A percentile compares a stretch with the other conserved stretches of the same genome.
Evolutionary conservation across 2,888 invertebrate species (phyloP).

Genomic region (Cybosia mesomella): DNA sequence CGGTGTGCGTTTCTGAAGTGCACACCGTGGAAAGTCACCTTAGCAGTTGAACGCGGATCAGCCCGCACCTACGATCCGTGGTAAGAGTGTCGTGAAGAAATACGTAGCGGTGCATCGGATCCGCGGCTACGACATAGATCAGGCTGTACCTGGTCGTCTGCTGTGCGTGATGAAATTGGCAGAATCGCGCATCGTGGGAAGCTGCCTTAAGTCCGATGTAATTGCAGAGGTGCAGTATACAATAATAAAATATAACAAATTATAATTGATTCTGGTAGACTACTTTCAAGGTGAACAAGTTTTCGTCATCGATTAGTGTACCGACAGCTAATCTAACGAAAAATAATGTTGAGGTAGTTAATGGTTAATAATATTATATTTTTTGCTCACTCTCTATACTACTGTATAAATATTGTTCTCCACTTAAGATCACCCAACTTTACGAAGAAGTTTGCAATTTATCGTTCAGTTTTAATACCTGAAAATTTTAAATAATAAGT

Average conservation of each 20-base stretch:
- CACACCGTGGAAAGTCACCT: background rate
- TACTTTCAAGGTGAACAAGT: constrained; percentile 35
- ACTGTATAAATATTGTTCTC: background rate
- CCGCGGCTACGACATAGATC: no score
- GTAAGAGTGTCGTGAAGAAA: no score
- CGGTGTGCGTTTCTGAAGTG: background rate
- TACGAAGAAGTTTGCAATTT: background rate
- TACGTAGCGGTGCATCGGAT: no score
- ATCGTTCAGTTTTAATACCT: no score
- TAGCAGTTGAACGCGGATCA: no score
- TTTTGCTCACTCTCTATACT: background rate
- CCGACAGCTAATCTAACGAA: background rate
- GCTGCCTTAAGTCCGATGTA: constrained; percentile 13
- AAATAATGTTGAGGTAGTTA: background rate
- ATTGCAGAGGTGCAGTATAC: background rate
- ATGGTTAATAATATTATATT: no score
- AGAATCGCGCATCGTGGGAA: background rate
- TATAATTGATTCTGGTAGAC: constrained; percentile 13
- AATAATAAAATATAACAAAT: constrained; percentile 14
- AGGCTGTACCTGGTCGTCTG: no score
- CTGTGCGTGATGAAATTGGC: background rate
- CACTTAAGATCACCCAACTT: background rate
- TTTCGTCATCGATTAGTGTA: constrained; percentile 15
- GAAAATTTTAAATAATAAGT: no score
- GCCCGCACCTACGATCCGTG: no score